Base-by-base conservation (phyloP, 2,797 vertebrate genomes). In the Poecilia picta region DNA sequence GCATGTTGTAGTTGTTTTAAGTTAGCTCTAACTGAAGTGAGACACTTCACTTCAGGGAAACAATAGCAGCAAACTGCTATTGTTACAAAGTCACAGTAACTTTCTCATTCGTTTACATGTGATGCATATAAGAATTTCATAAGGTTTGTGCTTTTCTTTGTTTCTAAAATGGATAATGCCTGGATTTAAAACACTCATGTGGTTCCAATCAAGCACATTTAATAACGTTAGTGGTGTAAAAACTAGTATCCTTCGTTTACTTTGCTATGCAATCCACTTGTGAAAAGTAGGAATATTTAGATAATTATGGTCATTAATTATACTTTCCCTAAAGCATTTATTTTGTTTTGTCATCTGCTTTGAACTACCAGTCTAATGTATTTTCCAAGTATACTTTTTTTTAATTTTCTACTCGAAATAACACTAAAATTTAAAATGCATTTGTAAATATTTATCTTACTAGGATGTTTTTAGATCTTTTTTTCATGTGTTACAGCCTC, bases 231-330 rank as follows among this genome's bases (percentile, higher is more conserved):
- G 87, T 92, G 87, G 86, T 80, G 81, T 78, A 84, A 85, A 91
- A 89, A 90, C 89, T 91, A 90, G 86, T 90, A 89, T 92, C 90
- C 89, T 83, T 70, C 88, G 93, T 93, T 93, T 92, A 81, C 92
- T 92, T 94, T 93, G 89, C 87, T 83, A 77, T 89, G 87, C 85
- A 92, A 93, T 81, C 70, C 18, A 55, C 80, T 82, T 89, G 89
- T 91, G 86, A 91, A 25, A 43, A 89, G 88, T 79, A 86, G 79
- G 81, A 89, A 83, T 92, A 92, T 87, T 77, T 90, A 88, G 86
- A 85, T 90, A 72, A 80, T 72, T 82, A 81, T 83, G 83, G 87
- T 83, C 8, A 8, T 78, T 81, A 51, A n/a, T 51, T 51, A 8
- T 62, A 76, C 81, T 77, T 89, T 83, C 74, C 81, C 66, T 45